phyloP scores from a whole-genome alignment of 2,888 invertebrate species.

The Xanthorhoe spadicearia region DNA sequence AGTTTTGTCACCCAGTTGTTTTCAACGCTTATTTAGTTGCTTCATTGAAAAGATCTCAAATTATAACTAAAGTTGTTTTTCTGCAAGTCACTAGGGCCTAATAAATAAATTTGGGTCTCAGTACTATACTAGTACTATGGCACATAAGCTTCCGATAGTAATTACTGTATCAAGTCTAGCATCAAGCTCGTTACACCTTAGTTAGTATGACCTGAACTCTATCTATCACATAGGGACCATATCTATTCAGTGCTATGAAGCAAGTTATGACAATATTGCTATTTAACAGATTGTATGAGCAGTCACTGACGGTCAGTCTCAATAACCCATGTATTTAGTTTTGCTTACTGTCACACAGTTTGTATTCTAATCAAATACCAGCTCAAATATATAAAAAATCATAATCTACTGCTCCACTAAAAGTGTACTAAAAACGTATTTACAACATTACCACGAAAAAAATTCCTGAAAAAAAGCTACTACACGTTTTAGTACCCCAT shows the following conservation, averaged over 20 bases:
- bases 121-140: background rate
- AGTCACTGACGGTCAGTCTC: too few relatives aligned
- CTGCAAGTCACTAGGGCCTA: background rate
- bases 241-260: too few relatives aligned
- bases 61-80: too few relatives aligned
- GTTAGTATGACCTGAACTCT: background rate
- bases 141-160: background rate
- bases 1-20: too few relatives aligned
- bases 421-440: background rate
- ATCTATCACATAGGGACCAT: too few relatives aligned
- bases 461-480: constrained; percentile 1
- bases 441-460: background rate
- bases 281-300: too few relatives aligned
- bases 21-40: too few relatives aligned
- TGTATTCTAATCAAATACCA: too few relatives aligned
- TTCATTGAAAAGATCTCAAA: too few relatives aligned
- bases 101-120: constrained; percentile 9
- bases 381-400: background rate
- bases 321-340: too few relatives aligned
- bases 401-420: background rate
- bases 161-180: constrained; percentile 19
- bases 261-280: too few relatives aligned
- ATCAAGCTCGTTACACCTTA: constrained; percentile 13
- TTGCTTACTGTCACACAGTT: too few relatives aligned
- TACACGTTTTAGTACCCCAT: constrained; percentile 10